Evolutionary conservation across 2,888 invertebrate species (phyloP), one percentile per base, ranked within the genome.

Genomic region (Crematogaster levior): DNA sequence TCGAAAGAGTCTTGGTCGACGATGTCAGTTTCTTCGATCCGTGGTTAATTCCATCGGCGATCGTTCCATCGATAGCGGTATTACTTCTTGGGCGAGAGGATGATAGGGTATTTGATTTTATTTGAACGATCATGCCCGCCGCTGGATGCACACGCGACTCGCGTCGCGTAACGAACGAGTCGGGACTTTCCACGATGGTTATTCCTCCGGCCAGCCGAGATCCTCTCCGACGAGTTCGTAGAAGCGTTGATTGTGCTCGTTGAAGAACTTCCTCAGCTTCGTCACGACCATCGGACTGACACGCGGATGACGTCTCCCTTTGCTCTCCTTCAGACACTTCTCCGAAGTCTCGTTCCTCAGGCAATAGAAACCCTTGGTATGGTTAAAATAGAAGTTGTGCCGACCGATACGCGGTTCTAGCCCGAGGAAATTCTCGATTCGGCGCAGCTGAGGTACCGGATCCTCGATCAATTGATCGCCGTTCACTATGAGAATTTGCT

Each of bases 281-380:
- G 97, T 96, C 84, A 98, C 96, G 82, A 98, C 97, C 65, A 96
- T 95, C 0, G 97, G 97, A 94, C 97, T 97, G 18, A 99, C 97
- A 51, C 97, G 95, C 7, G 98, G 98, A 95, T 99, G 98, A 94
- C 96, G 96, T 53, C 97, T 95, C 79, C 98, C 97, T 93, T 98
- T 97, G 94, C 99, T 96, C 95, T 97, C 96, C 93, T 97, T 94
- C 95, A 99, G 95, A 96, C 99, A 97, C 95, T 98, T 96, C 96
- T 98, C 96, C 90, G 97, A 96, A 88, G 97, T 97, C 94, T 98
- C 97, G 95, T 98, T 97, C 92, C 98, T 95, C 92, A 98, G 95
- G 94, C 99, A 99, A 95, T 98, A 99, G 95, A 99, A 98, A 84
- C 99, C 98, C 95, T 99, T 98, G 21, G 98, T 98, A 95, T 97